phyloP scores from a whole-genome alignment of 2,113 vertebrate genomes.

The Cheirogaleus medius region DNA sequence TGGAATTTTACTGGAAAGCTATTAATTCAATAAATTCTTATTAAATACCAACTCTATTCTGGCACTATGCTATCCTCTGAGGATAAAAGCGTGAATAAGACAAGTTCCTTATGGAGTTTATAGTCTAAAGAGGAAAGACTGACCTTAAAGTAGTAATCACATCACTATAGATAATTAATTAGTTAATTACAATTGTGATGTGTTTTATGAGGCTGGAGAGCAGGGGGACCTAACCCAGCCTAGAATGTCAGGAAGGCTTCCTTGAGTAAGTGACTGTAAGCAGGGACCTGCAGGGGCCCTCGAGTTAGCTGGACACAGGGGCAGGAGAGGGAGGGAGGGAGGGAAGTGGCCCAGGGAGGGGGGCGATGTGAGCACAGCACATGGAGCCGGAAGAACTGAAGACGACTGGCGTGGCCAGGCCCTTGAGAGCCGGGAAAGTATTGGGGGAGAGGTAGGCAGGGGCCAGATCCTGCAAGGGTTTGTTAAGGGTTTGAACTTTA shows the following conservation, averaged over 20 bases:
- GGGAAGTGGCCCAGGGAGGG: background rate
- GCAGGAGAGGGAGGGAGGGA: too few relatives aligned
- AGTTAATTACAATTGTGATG: background rate
- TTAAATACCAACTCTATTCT: background rate
- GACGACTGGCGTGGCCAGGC: background rate
- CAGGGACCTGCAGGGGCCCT: background rate
- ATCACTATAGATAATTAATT: constrained; percentile 16
- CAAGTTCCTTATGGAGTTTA: constrained; percentile 15
- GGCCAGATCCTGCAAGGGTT: background rate
- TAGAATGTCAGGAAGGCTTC: background rate
- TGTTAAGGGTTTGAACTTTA: background rate
- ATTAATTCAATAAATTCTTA: constrained; percentile 51
- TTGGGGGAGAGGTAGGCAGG: background rate
- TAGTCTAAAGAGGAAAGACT: constrained; percentile 19
- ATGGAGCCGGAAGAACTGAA: background rate
- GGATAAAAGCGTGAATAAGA: background rate
- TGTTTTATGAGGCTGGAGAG: background rate
- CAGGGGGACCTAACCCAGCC: background rate
- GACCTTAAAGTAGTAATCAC: background rate
- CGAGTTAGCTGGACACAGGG: background rate
- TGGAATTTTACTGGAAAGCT: constrained; percentile 37
- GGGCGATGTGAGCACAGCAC: background rate
- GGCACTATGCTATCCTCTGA: background rate
- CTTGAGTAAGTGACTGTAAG: background rate
- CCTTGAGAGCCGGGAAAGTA: background rate